Percentiles rank a stretch among this genome's conserved stretches.
Evolutionary conservation across 2,888 invertebrate species (phyloP).

Genomic region (Coremacera marginata): DNA sequence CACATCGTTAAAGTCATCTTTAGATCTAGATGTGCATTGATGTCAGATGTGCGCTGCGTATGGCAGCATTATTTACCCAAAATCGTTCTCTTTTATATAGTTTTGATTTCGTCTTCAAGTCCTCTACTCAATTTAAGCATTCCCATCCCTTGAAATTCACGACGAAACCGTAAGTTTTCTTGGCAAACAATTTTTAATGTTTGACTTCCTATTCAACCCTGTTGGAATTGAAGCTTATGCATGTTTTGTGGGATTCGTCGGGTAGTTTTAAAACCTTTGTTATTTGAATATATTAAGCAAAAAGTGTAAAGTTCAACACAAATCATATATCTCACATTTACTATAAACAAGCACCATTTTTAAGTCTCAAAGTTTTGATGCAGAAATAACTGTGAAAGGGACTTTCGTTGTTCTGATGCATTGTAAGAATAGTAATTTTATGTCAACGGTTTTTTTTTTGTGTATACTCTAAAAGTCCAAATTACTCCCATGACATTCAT

Average conservation of each 20-base stretch:
- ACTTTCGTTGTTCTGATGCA: too few relatives aligned
- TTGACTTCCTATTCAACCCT: conserved; percentile 7
- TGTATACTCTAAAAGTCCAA: neutral
- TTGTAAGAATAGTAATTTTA: too few relatives aligned
- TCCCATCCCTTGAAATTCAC: neutral
- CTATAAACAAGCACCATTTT: neutral
- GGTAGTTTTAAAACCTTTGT: neutral
- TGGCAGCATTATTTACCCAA: conserved; percentile 5
- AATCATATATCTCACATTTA: neutral
- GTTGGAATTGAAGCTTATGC: neutral
- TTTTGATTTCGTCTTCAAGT: neutral
- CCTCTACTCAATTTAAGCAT: neutral
- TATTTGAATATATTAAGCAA: neutral
- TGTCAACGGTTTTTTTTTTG: neutral
- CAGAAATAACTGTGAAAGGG: too few relatives aligned
- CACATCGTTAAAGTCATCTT: conserved; percentile 38
- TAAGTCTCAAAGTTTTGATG: neutral
- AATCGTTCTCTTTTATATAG: neutral
- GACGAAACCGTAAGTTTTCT: neutral
- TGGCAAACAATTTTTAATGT: neutral
- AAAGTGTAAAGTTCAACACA: neutral
- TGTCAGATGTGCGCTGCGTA: conserved; percentile 33
- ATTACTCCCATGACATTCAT: conserved; percentile 7
- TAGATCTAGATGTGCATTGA: conserved; percentile 32
- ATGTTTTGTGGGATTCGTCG: neutral